phyloP scores from a whole-genome alignment of 2,888 invertebrate species.

The Amphipyra tragopoginis region DNA sequence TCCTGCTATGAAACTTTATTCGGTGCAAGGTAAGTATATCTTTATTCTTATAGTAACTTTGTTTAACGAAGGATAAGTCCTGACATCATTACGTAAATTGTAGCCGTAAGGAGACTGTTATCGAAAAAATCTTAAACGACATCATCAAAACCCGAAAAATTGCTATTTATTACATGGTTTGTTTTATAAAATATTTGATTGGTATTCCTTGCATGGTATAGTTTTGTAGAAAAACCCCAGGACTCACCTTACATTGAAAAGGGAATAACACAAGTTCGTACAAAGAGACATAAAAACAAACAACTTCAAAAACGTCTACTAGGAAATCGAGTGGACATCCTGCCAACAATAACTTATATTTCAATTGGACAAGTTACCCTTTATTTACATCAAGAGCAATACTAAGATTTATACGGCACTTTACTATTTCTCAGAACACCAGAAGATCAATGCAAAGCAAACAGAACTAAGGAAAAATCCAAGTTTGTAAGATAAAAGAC shows the following conservation, averaged over 20 bases:
- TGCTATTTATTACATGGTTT: no score
- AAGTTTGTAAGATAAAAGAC: conserved; percentile 55
- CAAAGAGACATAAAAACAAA: conserved; percentile 18
- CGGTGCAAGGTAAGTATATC: conserved; percentile 6
- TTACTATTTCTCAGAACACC: conserved; percentile 19
- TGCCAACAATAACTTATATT: conserved; percentile 2
- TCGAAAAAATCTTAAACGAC: no score
- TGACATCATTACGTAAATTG: no score
- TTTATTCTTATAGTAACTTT: no score
- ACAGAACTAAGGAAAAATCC: conserved; percentile 49
- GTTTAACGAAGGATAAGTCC: no score
- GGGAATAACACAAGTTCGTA: conserved; percentile 22
- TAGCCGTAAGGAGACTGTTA: no score
- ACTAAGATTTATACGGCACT: conserved; percentile 27
- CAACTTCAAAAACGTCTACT: conserved; percentile 9
- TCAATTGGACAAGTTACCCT: conserved; percentile 10
- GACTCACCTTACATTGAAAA: no score
- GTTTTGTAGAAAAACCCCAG: no score
- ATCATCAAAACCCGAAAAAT: no score
- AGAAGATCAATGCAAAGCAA: conserved; percentile 45
- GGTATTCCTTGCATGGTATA: no score
- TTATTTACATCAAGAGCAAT: conserved; percentile 25
- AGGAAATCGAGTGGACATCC: conserved; percentile 7
- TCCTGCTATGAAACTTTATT: conserved; percentile 24
- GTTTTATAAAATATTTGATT: no score